Base-by-base conservation (phyloP, 2,113 vertebrate genomes). In the Panurus biarmicus region DNA sequence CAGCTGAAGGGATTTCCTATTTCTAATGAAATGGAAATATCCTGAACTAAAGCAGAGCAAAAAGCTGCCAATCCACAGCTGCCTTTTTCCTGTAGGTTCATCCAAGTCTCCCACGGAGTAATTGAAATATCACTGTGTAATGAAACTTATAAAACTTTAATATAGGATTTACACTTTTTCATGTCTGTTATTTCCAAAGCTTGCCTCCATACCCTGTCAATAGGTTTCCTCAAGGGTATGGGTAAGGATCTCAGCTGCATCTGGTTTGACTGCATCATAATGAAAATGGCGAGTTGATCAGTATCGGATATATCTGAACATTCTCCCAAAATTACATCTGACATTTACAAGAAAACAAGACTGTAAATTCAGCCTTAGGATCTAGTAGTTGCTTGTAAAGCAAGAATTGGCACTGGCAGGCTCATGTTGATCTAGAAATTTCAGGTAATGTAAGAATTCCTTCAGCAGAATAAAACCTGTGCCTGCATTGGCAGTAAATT, bases 281-380 rank as follows among this genome's bases (percentile, higher is more conserved):
- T 76, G 76, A 94, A 95, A 96, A 91, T 31, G 74, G 70, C 67
- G 94, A 93, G 82, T 54, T 2, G 1, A 91, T 80, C 85, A 73
- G 85, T 61, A 80, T 95, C 21, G 2, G 79, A 86, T 91, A 81
- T 54, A 95, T 85, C 85, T 69, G 87, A 95, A 69, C 48, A 79
- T 82, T 92, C 73, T 84, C 69, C 65, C 35, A 86, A 86, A 96
- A 96, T 84, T 85, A 33, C 36, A 73, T 82, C 33, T 92, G 95
- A 96, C 92, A 58, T 96, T 94, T 97, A 94, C 95, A 94, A 93
- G 96, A 85, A 96, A 95, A 93, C 93, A 90, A 92, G 80, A 77
- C 76, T 66, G 42, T 93, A 91, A 90, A 95, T 91, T 93, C 95
- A 92, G 79, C 87, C 89, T 88, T 78, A 90, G 87, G 93, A 96